Evolutionary conservation across 2,113 vertebrate genomes (phyloP).

Genomic region (Mustela nigripes): DNA sequence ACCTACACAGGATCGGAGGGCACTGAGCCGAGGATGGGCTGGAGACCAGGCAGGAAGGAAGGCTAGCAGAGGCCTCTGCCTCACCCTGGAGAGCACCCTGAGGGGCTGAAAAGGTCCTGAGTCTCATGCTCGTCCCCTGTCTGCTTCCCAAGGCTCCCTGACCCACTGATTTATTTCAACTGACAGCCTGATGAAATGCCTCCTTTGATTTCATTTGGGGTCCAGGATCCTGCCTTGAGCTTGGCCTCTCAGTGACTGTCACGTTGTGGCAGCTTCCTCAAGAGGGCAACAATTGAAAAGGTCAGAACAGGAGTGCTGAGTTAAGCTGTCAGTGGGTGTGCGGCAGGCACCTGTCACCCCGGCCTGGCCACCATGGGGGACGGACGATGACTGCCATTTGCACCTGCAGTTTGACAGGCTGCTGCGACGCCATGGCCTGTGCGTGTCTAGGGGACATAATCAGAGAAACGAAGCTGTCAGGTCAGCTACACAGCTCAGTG

Average conservation of each 20-base stretch:
- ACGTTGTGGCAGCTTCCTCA: conserved; percentile 87
- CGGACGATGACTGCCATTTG: conserved; percentile 87
- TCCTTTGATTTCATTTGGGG: conserved; percentile 87
- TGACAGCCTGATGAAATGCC: conserved; percentile 80
- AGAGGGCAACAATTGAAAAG: conserved; percentile 86
- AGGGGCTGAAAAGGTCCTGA: no score
- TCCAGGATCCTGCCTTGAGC: conserved; percentile 83
- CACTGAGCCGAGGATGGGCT: background rate
- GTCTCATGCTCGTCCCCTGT: no score
- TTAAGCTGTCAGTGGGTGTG: conserved; percentile 88
- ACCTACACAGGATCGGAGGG: no score
- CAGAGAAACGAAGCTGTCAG: conserved; percentile 92
- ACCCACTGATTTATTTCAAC: background rate
- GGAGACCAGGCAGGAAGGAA: background rate
- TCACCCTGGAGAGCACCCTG: no score
- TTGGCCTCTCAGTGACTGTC: conserved; percentile 88
- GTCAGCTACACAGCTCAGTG: conserved; percentile 87
- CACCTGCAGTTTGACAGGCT: conserved; percentile 88
- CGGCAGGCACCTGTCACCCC: conserved; percentile 83
- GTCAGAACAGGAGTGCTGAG: conserved; percentile 87
- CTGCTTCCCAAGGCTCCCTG: no score
- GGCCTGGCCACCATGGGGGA: conserved; percentile 73
- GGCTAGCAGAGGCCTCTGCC: no score
- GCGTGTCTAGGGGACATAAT: conserved; percentile 88
- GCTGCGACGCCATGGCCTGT: conserved; percentile 86